These are phyloP conservation scores for Cuculus canorus DNA, from an alignment of 2,797 vertebrate species.

Conservation along the genomic window DNA sequence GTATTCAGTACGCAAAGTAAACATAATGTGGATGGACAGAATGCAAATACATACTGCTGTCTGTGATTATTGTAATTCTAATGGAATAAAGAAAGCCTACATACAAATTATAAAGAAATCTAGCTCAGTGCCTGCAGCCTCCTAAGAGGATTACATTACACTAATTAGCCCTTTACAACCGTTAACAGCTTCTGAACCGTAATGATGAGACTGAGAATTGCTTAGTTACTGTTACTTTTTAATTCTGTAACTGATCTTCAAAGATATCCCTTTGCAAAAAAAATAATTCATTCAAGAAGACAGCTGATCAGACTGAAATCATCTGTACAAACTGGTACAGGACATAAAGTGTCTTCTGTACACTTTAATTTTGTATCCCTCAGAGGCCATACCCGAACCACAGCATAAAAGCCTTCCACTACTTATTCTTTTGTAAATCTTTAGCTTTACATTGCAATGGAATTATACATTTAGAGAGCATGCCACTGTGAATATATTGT, in stretches of 20 bases:
- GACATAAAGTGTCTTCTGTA: background rate
- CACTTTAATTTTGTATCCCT: conserved; percentile 16
- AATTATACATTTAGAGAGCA: background rate
- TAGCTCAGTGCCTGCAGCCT: conserved; percentile 79
- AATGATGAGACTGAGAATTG: conserved; percentile 46
- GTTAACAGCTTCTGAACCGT: conserved; percentile 70
- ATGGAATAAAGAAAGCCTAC: conserved; percentile 78
- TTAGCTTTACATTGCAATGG: background rate
- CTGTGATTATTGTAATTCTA: conserved; percentile 76
- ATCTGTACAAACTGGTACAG: background rate
- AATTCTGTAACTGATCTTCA: conserved; percentile 34
- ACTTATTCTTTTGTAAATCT: background rate
- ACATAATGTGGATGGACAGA: conserved; percentile 69
- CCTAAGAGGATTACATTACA: conserved; percentile 89
- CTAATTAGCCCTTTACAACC: conserved; percentile 82
- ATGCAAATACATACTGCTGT: conserved; percentile 68
- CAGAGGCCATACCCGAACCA: background rate
- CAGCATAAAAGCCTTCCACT: background rate
- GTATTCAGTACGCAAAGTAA: conserved; percentile 71
- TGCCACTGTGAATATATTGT: background rate
- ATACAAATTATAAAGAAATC: conserved; percentile 83
- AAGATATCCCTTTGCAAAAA: conserved; percentile 27
- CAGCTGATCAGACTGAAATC: conserved; percentile 30
- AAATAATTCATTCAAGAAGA: conserved; percentile 1
- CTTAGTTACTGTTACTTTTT: conserved; percentile 43